These are phyloP conservation scores for Elgaria multicarinata DNA, from an alignment of 2,113 vertebrate species.

Conservation along the genomic window DNA sequence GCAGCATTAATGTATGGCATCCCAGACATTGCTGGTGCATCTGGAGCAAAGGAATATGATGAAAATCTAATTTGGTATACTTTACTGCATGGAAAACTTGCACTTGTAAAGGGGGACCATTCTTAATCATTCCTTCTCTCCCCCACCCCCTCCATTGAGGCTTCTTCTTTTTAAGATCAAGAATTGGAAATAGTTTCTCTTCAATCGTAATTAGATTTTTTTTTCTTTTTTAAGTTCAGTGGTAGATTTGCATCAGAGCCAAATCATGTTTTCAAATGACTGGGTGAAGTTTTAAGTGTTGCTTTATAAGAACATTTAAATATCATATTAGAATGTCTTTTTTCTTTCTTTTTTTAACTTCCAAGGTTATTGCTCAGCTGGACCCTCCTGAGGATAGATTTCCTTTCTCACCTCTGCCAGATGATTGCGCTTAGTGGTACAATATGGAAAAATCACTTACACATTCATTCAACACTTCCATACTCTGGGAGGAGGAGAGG, in stretches of 20 bases:
- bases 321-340: not conserved
- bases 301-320: constrained; percentile 4
- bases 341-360: not conserved
- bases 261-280: not conserved
- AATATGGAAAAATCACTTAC: constrained; percentile 6
- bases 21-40: not conserved
- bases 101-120: not conserved
- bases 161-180: not conserved
- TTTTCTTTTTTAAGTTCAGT: not conserved
- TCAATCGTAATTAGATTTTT: not conserved
- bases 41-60: not conserved
- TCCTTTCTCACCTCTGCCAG: constrained; percentile 1
- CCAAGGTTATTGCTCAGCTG: not conserved
- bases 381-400: not conserved
- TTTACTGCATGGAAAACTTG: constrained; percentile 17
- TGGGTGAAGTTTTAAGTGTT: not conserved
- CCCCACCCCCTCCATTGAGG: too few relatives aligned
- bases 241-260: not conserved
- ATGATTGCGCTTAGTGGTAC: not conserved
- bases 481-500: not conserved
- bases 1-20: not conserved
- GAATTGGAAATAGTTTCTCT: rapidly evolving
- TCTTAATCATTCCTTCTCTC: not conserved
- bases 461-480: rapidly evolving
- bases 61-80: not conserved